phyloP scores from a whole-genome alignment of 2,888 invertebrate species.

The Heteromurus nitidus region DNA sequence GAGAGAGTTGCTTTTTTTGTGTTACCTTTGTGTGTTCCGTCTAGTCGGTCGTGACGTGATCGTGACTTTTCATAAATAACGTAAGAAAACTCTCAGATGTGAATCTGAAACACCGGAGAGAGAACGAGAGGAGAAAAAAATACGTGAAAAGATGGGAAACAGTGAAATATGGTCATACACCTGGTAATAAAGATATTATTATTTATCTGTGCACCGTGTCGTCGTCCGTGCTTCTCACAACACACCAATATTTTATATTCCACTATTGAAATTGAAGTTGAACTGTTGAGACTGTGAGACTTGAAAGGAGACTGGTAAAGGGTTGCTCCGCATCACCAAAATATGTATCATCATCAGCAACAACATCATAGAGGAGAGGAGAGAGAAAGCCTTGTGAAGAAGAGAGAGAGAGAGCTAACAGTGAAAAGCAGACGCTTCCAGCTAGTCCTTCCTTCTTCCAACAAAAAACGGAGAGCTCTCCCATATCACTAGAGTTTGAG shows the following conservation, averaged over 20 bases:
- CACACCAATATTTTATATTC: not conserved
- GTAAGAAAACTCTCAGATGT: no score
- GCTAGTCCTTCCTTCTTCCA: slow-evolving; percentile 1
- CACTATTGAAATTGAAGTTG: slow-evolving; percentile 43
- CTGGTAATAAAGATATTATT: slow-evolving; percentile 27
- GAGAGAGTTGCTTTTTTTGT: no score
- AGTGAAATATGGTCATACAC: slow-evolving; percentile 19
- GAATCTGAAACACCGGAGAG: no score
- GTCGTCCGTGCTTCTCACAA: not conserved
- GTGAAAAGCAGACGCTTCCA: slow-evolving; percentile 47
- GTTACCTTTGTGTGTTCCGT: no score
- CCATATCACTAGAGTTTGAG: no score
- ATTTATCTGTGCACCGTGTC: not conserved
- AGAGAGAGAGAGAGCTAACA: slow-evolving; percentile 31
- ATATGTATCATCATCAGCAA: slow-evolving; percentile 51
- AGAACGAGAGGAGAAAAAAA: no score
- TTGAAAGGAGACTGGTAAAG: slow-evolving; percentile 59
- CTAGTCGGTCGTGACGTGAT: no score
- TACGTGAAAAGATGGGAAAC: not conserved
- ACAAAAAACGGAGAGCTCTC: slow-evolving; percentile 5
- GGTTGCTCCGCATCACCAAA: slow-evolving; percentile 58
- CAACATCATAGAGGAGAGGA: slow-evolving; percentile 21
- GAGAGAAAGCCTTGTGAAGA: slow-evolving; percentile 18
- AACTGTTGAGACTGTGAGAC: slow-evolving; percentile 37
- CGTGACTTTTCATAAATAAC: no score